Evolutionary conservation across 2,113 vertebrate species (phyloP).

Genomic region (Oncorhynchus nerka): DNA sequence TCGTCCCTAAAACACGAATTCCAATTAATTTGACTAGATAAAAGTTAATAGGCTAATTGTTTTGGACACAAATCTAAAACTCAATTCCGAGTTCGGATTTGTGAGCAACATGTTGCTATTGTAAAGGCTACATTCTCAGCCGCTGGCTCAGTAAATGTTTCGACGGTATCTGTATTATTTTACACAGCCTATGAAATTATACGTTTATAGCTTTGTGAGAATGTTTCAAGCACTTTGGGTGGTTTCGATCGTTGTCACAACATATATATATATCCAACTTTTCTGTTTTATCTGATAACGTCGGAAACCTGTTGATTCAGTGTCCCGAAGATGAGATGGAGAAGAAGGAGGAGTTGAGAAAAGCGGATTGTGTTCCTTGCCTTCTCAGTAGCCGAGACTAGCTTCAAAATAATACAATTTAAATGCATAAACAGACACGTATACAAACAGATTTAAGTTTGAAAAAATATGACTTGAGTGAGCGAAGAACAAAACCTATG

Average conservation of each 20-base stretch:
- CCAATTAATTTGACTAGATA: background rate
- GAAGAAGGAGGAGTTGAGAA: constrained; percentile 63
- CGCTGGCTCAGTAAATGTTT: constrained; percentile 13
- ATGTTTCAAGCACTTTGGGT: background rate
- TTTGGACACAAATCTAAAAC: background rate
- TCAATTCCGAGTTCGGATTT: constrained; percentile 1
- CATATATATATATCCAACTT: constrained; percentile 42
- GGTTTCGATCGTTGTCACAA: background rate
- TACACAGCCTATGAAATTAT: background rate
- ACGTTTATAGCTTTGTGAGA: background rate
- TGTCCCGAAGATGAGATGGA: constrained; percentile 46
- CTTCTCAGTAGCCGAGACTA: constrained; percentile 13
- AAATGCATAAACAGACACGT: background rate
- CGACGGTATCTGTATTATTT: too few relatives aligned
- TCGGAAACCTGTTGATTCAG: constrained; percentile 71
- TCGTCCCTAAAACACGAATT: background rate
- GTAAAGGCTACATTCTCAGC: constrained; percentile 11
- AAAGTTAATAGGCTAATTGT: background rate
- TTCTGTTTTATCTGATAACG: constrained; percentile 22
- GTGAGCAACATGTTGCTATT: constrained; percentile 39
- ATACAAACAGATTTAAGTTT: too few relatives aligned
- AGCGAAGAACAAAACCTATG: too few relatives aligned
- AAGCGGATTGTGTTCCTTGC: constrained; percentile 71
- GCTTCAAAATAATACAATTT: constrained; percentile 39
- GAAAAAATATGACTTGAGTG: too few relatives aligned